These are phyloP conservation scores for Genyomyrus donnyi DNA, from an alignment of 2,113 vertebrate species.

Conservation along the genomic window DNA sequence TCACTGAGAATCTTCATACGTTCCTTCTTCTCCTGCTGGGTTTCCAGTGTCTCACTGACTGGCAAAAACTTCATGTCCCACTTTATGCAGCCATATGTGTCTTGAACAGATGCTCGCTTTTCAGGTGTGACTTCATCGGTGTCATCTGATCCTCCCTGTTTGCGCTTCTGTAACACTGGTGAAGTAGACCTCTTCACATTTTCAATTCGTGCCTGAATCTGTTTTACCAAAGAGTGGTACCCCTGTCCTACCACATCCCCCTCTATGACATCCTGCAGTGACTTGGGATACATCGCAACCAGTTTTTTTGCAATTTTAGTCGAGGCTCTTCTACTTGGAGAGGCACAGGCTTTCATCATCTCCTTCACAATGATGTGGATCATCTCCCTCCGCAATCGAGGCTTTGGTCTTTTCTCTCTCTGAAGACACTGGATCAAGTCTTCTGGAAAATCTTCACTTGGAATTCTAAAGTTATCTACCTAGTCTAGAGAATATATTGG, in stretches of 20 bases:
- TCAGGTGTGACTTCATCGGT: not conserved
- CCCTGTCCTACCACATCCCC: not conserved
- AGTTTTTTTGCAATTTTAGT: not conserved
- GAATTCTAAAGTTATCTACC: not conserved
- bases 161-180: slow-evolving; percentile 11
- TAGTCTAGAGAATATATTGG: not conserved
- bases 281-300: not conserved
- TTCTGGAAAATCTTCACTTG: not conserved
- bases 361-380: not conserved
- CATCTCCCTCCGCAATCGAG: not conserved
- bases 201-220: slow-evolving; percentile 5
- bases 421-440: not conserved
- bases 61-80: not conserved
- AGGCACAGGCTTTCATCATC: not conserved
- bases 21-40: slow-evolving; percentile 3
- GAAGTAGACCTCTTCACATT: slow-evolving; percentile 3
- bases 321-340: not conserved
- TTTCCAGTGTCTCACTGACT: not conserved
- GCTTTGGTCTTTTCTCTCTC: not conserved
- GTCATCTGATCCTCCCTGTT: slow-evolving; percentile 1
- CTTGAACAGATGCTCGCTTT: slow-evolving; percentile 3
- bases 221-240: not conserved
- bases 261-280: not conserved
- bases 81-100: slow-evolving; percentile 1
- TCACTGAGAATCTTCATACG: slow-evolving; percentile 6